Base-by-base conservation (phyloP, 2,888 invertebrate species). In the Latrodectus elegans region DNA sequence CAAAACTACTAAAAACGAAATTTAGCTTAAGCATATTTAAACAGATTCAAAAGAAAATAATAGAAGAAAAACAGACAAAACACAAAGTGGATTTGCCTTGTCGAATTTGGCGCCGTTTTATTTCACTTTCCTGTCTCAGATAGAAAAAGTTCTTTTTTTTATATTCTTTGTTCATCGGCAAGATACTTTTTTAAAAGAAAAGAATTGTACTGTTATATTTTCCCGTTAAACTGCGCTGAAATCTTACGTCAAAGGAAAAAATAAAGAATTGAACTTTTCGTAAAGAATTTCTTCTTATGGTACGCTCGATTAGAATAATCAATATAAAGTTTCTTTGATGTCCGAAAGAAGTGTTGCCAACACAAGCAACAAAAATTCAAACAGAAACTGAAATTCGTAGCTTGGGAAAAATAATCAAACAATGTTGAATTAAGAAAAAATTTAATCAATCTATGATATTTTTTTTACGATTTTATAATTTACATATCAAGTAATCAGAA, bases 301-400 rank as follows among this genome's bases (percentile, higher is more conserved):
- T 60, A 15, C 12, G 60, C 53, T 53, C 52, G 81, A 81, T 81
- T 81, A 64, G 73, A 73, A 81, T 81, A 73, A 79, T 79, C 79
- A 72, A 79, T 79, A 71, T 72, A 38, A 38, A 71, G 70, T 64
- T 79, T 79, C 49, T 79, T 8, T 60, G 60, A 60, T 60, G 60
- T 60, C 60, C 60, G 60, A 60, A 60, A 10, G 60, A 60, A 60
- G 60, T 38, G 38, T 38, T 38, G 38, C 38, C 38, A 38, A 38
- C 1, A 38, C 38, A 38, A 38, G 4, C 38, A 38, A 38, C 38
- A 6, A 38, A 4, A 38, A 38, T 38, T 38, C 38, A 38, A 38
- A 6, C 6, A 6, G 38, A 38, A 38, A 38, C 0, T 6, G 38
- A 38, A 38, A 38, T 38, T 38, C 38, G 38, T 6, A 38, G 38